A percentile compares a stretch with the other conserved stretches of the same genome.
Conservation (phyloP, 2,797 vertebrate genomes). For the Molossus alvarezi region DNA sequence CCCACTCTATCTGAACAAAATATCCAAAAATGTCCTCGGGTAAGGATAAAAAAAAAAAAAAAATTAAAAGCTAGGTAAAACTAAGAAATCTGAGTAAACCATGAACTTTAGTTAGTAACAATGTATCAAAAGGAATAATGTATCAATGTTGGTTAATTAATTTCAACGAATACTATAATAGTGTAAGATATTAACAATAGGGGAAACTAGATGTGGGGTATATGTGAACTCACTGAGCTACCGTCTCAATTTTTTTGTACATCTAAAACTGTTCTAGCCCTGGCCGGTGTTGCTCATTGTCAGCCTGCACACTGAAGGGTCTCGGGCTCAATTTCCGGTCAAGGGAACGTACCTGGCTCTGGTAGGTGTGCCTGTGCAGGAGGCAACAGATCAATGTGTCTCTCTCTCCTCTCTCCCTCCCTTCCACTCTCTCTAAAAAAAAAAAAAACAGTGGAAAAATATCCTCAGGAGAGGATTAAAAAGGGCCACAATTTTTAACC, state of each 20-base stretch:
- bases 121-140: background rate
- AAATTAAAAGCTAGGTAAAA: constrained; percentile 39
- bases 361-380: no score
- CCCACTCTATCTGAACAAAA: no score
- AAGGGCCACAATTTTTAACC: no score
- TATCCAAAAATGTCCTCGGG: no score
- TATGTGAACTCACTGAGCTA: background rate
- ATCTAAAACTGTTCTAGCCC: background rate
- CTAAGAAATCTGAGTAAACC: background rate
- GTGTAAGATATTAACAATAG: background rate
- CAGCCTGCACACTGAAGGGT: no score
- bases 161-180: background rate
- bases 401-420: no score
- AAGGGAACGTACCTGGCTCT: background rate
- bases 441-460: no score
- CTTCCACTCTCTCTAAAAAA: no score
- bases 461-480: no score
- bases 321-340: background rate
- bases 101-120: background rate
- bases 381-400: no score
- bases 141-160: background rate
- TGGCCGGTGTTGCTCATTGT: background rate
- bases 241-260: background rate
- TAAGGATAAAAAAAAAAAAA: background rate
- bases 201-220: background rate